phyloP scores from a whole-genome alignment of 2,888 invertebrate genomes.

The Dorcus parallelipipedus region DNA sequence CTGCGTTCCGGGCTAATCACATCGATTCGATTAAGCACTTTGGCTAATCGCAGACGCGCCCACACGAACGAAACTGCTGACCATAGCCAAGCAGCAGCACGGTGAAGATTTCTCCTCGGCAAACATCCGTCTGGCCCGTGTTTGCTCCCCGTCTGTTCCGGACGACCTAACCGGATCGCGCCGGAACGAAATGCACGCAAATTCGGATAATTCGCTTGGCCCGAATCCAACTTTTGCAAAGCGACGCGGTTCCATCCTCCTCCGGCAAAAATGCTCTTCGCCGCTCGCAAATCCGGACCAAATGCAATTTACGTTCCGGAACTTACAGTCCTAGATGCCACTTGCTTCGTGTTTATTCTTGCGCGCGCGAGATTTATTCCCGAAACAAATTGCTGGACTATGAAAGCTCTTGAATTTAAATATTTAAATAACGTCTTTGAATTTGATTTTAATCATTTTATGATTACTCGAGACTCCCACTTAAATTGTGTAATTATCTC shows the following conservation, averaged over 20 bases:
- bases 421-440: too few relatives aligned
- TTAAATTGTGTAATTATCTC: too few relatives aligned
- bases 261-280: neutral
- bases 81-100: conserved; percentile 8
- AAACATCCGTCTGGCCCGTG: conserved; percentile 18
- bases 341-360: too few relatives aligned
- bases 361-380: conserved; percentile 5
- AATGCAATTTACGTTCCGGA: too few relatives aligned
- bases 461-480: too few relatives aligned
- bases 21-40: conserved; percentile 8
- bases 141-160: conserved; percentile 14
- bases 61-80: conserved; percentile 7
- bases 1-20: neutral
- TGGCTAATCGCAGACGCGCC: conserved; percentile 11
- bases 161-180: conserved; percentile 2
- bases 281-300: too few relatives aligned
- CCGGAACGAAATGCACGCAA: conserved; percentile 18
- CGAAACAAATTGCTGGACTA: neutral
- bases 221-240: conserved; percentile 20
- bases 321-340: too few relatives aligned
- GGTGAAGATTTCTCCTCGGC: conserved; percentile 13
- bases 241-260: neutral
- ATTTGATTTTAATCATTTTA: too few relatives aligned
- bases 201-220: conserved; percentile 28
- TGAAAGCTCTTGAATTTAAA: too few relatives aligned